Evolutionary conservation across 2,113 vertebrate species (phyloP).

Genomic region (Ceyx melanurus): DNA sequence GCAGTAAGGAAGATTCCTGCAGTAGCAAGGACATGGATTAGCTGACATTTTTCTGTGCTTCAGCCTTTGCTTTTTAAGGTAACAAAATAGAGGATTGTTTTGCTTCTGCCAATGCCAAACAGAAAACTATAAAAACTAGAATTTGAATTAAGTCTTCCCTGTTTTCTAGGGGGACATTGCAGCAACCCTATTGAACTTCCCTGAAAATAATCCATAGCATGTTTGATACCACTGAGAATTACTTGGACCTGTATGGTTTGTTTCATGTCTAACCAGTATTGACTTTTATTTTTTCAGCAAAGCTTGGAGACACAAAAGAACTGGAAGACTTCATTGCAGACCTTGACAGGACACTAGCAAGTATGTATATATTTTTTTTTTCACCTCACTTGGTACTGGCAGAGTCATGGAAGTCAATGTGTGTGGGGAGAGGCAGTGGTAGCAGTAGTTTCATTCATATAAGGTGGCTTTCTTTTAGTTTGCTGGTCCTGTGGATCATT

Average conservation of each 20-base stretch:
- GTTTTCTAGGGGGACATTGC: neutral
- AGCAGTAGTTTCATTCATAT: neutral
- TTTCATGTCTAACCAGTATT: neutral
- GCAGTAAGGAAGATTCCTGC: neutral
- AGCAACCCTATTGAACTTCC: neutral
- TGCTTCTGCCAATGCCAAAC: neutral
- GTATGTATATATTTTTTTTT: conserved; percentile 76
- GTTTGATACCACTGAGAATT: neutral
- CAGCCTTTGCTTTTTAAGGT: neutral
- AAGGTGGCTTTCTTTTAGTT: neutral
- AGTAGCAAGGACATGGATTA: neutral
- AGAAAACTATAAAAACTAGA: neutral
- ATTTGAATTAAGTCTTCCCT: neutral
- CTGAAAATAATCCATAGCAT: neutral
- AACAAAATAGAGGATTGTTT: neutral
- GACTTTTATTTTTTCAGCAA: conserved; percentile 79
- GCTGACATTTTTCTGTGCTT: neutral
- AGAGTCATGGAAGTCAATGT: neutral
- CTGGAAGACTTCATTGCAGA: conserved; percentile 97
- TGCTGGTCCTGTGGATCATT: neutral
- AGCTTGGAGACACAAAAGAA: conserved; percentile 97
- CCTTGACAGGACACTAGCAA: conserved; percentile 93
- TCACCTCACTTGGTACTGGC: neutral
- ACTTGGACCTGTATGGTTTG: accelerated
- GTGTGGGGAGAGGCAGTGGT: too few relatives aligned